Evolutionary conservation across 2,113 vertebrate genomes (phyloP), one percentile per base, ranked within the genome.

Genomic region (Dascyllus trimaculatus): DNA sequence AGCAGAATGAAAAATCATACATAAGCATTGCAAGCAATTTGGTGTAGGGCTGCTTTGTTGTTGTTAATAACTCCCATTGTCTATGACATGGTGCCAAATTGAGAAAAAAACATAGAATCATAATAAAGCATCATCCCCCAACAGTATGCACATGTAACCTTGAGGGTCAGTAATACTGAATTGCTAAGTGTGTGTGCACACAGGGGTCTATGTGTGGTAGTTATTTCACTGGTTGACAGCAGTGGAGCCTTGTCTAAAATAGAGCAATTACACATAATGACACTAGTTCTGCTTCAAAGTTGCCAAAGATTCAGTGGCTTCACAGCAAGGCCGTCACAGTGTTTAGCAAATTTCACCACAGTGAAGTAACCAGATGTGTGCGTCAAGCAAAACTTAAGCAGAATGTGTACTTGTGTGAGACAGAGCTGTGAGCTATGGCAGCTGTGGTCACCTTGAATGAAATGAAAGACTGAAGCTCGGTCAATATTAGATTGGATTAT

Each of bases 81-180:
- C 51, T 63, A 15, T 61, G 32, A 40, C 58, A 72, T 22, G 66
- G 46, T 51, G 53, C 46, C 40, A 83, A 68, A 59, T 54, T 64
- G 18, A 25, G 22, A 59, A 26, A 43, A n/a, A 59, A 14, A 14
- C 24, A 71, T 48, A 59, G 14, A 38, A 45, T 52, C 46, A 73
- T 8, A 56, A 52, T 62, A 61, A 70, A 78, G 57, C 78, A 81
- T 62, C 22, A 63, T 57, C 58, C 62, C 53, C 58, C 64, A 68
- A 68, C 71, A 74, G 43, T 68, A 24, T 57, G 64, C 51, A 62
- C 63, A 68, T 63, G 71, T 74, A 68, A 60, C 78, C 78, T 75
- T 69, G 19, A 68, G 78, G 71, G 71, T 81, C 64, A 74, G 49
- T 74, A 29, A 79, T 59, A n/a, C 46, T 48, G 71, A 67, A 76